phyloP scores from a whole-genome alignment of 2,797 vertebrate species.

The Channa striata region DNA sequence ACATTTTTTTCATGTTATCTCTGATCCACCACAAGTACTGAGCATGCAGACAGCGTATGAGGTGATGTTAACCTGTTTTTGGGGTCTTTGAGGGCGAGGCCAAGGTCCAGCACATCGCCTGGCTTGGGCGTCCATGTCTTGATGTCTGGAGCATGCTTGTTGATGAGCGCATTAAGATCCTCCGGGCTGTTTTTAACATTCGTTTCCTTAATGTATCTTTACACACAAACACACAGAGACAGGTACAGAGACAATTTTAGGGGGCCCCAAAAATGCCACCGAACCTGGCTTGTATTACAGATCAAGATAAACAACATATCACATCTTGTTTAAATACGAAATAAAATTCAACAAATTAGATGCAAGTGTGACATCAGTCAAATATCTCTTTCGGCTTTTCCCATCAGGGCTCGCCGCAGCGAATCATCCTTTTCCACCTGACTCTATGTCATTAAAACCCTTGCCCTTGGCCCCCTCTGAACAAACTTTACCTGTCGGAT shows the following conservation, averaged over 20 bases:
- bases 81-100: constrained; percentile 75
- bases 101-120: constrained; percentile 83
- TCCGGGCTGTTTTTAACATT: constrained; percentile 84
- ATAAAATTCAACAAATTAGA: too few species aligned
- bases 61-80: constrained; percentile 63
- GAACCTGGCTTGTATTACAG: too few species aligned
- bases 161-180: constrained; percentile 82
- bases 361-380: too few species aligned
- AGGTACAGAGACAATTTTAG: not conserved
- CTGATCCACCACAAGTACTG: too few species aligned
- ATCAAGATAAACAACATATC: too few species aligned
- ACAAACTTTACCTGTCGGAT: constrained; percentile 81
- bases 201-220: constrained; percentile 85
- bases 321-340: too few species aligned
- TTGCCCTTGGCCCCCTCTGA: too few species aligned
- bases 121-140: constrained; percentile 86
- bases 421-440: too few species aligned
- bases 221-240: not conserved
- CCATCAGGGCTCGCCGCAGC: too few species aligned
- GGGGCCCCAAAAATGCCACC: not conserved
- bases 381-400: too few species aligned
- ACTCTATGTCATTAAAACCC: too few species aligned
- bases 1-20: too few species aligned
- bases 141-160: constrained; percentile 52
- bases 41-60: constrained; percentile 22